A percentile compares a stretch with the other conserved stretches of the same genome.
Evolutionary conservation across 2,113 vertebrate genomes (phyloP).

Genomic region (Clarias magur): DNA sequence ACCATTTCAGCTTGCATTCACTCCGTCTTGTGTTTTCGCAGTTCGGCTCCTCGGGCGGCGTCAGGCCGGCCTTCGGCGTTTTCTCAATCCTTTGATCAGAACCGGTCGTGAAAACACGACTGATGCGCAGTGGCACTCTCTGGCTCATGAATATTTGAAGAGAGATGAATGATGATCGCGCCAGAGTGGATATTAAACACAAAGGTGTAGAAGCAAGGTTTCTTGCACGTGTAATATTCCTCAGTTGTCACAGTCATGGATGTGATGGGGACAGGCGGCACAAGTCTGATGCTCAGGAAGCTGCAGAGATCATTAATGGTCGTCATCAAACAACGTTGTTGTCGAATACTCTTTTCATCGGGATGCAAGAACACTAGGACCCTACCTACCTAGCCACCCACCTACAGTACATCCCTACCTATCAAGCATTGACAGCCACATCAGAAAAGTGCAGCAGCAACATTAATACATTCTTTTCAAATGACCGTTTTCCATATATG

Average conservation of each 20-base stretch:
- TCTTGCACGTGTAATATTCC: background rate
- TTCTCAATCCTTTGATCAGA: background rate
- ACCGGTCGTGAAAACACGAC: background rate
- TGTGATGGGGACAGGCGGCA: background rate
- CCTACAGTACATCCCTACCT: background rate
- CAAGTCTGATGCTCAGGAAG: background rate
- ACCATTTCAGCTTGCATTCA: background rate
- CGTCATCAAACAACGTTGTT: background rate
- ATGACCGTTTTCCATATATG: background rate
- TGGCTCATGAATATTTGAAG: background rate
- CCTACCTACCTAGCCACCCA: background rate
- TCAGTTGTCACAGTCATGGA: background rate
- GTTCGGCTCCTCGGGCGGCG: background rate
- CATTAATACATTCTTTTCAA: background rate
- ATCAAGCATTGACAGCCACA: background rate
- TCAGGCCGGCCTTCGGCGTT: background rate
- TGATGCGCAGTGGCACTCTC: background rate
- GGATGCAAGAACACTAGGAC: background rate
- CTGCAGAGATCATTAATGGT: background rate
- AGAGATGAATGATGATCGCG: slow-evolving; percentile 9
- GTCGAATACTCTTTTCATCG: background rate
- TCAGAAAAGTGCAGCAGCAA: background rate
- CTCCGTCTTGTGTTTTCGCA: background rate
- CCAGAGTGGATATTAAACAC: background rate
- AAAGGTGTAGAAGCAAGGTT: background rate